Evolutionary conservation across 2,888 invertebrate species (phyloP).

Genomic region (Flexamia atlantica): DNA sequence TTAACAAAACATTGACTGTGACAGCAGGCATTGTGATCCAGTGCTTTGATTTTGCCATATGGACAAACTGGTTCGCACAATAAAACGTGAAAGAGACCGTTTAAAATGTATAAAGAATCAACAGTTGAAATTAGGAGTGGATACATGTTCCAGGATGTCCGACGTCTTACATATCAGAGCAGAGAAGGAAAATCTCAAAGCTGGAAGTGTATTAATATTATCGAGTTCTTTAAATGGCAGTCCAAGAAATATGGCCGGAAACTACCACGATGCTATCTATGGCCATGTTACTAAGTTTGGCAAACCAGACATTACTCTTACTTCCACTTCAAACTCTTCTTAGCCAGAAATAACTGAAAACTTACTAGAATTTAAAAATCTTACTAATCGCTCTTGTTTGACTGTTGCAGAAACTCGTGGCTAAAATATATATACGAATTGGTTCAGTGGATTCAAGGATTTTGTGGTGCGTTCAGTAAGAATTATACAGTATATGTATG

Average conservation of each 20-base stretch:
- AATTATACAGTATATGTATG: slow-evolving; percentile 74
- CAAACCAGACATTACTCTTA: slow-evolving; percentile 40
- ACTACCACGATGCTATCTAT: slow-evolving; percentile 56
- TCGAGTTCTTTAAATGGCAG: slow-evolving; percentile 50
- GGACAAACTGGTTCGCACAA: slow-evolving; percentile 59
- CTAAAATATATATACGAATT: slow-evolving; percentile 69
- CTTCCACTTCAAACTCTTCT: slow-evolving; percentile 39
- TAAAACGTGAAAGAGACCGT: slow-evolving; percentile 59
- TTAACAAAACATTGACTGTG: slow-evolving; percentile 42
- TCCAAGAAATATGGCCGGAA: slow-evolving; percentile 56
- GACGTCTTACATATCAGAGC: slow-evolving; percentile 46
- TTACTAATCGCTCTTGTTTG: background rate
- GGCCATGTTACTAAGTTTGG: slow-evolving; percentile 49
- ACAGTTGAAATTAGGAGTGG: slow-evolving; percentile 58
- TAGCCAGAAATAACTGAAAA: slow-evolving; percentile 48
- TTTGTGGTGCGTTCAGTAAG: slow-evolving; percentile 71
- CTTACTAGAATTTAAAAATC: slow-evolving; percentile 15
- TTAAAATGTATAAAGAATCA: slow-evolving; percentile 36
- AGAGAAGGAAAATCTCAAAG: slow-evolving; percentile 1
- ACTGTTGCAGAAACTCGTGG: slow-evolving; percentile 72
- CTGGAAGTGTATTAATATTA: slow-evolving; percentile 25
- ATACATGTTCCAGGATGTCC: slow-evolving; percentile 55
- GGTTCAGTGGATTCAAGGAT: slow-evolving; percentile 72
- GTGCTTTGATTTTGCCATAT: slow-evolving; percentile 4
- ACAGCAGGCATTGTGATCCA: slow-evolving; percentile 54